Evolutionary conservation across 2,113 vertebrate species (phyloP).

Genomic region (Tonatia bakeri): DNA sequence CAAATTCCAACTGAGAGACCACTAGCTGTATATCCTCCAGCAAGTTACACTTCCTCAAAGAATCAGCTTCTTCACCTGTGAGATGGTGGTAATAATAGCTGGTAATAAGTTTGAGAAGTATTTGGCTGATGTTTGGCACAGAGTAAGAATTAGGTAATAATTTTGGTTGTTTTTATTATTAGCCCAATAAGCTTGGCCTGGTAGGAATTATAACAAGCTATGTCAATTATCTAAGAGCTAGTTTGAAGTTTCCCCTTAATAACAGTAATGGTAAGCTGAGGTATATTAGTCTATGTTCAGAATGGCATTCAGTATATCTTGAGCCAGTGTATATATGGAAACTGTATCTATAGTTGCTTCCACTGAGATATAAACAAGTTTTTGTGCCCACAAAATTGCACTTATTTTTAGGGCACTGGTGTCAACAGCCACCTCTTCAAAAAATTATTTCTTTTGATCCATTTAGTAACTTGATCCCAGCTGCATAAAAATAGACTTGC

Average conservation of each 20-base stretch:
- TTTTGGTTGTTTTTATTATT: conserved; percentile 38
- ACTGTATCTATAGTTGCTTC: conserved; percentile 59
- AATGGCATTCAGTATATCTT: neutral
- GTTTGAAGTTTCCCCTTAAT: neutral
- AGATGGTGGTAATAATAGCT: conserved; percentile 8
- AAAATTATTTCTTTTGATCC: conserved; percentile 77
- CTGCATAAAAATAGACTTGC: conserved; percentile 74
- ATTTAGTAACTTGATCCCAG: conserved; percentile 74
- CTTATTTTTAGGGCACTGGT: conserved; percentile 73
- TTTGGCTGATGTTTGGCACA: neutral
- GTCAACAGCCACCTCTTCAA: conserved; percentile 72
- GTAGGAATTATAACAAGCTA: conserved; percentile 16
- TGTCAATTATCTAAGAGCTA: neutral
- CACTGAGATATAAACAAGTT: conserved; percentile 59
- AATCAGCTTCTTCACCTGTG: neutral
- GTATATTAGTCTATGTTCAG: conserved; percentile 9
- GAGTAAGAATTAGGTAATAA: neutral
- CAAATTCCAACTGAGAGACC: neutral
- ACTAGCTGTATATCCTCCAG: neutral
- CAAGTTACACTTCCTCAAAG: neutral
- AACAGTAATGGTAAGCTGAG: neutral
- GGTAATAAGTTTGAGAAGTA: neutral
- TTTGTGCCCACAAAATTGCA: conserved; percentile 61
- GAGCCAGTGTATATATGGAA: conserved; percentile 58
- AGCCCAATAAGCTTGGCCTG: conserved; percentile 12